phyloP scores from a whole-genome alignment of 30 jellyfish, hydroid and myxozoan genomes.

The Chironex yamaguchii region DNA sequence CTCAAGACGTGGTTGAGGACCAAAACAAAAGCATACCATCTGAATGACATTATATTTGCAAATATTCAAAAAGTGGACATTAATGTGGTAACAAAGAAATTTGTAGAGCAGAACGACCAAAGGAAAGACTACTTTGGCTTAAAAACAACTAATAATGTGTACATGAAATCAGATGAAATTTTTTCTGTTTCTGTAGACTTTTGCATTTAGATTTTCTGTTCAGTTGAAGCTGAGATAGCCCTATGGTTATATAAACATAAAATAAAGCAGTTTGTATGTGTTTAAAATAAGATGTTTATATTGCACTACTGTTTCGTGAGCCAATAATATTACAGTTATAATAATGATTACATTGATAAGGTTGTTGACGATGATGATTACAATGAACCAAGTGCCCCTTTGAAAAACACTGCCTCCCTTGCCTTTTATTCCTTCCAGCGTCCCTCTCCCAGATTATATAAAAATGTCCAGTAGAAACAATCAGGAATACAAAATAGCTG shows the following conservation, averaged over 20 bases:
- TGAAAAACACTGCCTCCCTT: too few relatives aligned
- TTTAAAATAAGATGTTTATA: background rate
- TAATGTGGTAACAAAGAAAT: slow-evolving; percentile 1
- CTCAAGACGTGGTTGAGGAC: slow-evolving; percentile 32
- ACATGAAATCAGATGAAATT: background rate
- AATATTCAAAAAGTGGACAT: slow-evolving; percentile 37
- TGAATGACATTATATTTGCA: slow-evolving; percentile 53
- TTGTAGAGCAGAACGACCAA: slow-evolving; percentile 4
- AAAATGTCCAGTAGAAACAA: too few relatives aligned
- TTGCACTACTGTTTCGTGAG: background rate
- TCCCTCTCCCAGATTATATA: too few relatives aligned
- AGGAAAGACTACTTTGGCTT: slow-evolving; percentile 1
- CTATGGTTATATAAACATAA: background rate
- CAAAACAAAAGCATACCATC: slow-evolving; percentile 16
- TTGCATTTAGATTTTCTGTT: background rate
- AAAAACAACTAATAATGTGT: background rate
- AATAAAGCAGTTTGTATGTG: background rate
- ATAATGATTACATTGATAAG: background rate
- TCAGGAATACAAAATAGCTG: too few relatives aligned
- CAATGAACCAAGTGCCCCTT: background rate
- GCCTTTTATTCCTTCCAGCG: too few relatives aligned
- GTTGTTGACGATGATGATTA: background rate
- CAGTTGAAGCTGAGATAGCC: background rate
- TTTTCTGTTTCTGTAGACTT: background rate
- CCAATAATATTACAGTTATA: background rate